Percentiles rank a stretch among this genome's conserved stretches.
Evolutionary conservation across 1,140 invertebrate species (phyloP).

Genomic region (Achroia grisella): DNA sequence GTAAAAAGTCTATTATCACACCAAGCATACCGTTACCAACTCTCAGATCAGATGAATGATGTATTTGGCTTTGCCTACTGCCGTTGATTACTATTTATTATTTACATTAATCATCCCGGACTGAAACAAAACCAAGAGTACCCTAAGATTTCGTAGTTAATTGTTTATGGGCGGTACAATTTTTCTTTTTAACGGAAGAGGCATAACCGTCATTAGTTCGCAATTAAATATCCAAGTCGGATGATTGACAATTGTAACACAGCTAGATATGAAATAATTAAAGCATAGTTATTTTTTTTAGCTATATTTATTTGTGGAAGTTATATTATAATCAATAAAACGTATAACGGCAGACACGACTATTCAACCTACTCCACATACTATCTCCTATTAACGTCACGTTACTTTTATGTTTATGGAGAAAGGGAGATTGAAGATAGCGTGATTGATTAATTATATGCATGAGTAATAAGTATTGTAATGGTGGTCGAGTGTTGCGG

Average conservation of each 20-base stretch:
- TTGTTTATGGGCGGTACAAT: constrained; percentile 20
- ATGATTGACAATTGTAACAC: constrained; percentile 26
- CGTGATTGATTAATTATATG: constrained; percentile 25
- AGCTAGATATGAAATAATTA: constrained; percentile 28
- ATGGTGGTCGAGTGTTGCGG: constrained; percentile 8
- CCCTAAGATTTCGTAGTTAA: constrained; percentile 12
- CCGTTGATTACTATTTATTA: constrained; percentile 24
- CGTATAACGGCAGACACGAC: background rate
- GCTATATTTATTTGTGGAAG: constrained; percentile 16
- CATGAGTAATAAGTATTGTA: constrained; percentile 12
- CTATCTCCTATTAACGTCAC: too few relatives aligned
- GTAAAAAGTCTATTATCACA: constrained; percentile 25
- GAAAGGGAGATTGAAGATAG: constrained; percentile 18
- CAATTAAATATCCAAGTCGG: constrained; percentile 18
- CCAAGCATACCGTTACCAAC: constrained; percentile 28
- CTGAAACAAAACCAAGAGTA: constrained; percentile 7
- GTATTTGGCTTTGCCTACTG: constrained; percentile 11
- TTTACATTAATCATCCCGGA: constrained; percentile 26
- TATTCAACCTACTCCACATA: constrained; percentile 23
- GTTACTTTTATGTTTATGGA: constrained; percentile 14
- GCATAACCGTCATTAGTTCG: constrained; percentile 17
- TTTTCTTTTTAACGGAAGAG: constrained; percentile 11
- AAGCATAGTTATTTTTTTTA: constrained; percentile 23
- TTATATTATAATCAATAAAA: constrained; percentile 30
- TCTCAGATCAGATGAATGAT: constrained; percentile 23